A percentile compares a stretch with the other conserved stretches of the same genome.
phyloP scores from a whole-genome alignment of 2,797 vertebrate genomes.

The Myripristis jacobus region DNA sequence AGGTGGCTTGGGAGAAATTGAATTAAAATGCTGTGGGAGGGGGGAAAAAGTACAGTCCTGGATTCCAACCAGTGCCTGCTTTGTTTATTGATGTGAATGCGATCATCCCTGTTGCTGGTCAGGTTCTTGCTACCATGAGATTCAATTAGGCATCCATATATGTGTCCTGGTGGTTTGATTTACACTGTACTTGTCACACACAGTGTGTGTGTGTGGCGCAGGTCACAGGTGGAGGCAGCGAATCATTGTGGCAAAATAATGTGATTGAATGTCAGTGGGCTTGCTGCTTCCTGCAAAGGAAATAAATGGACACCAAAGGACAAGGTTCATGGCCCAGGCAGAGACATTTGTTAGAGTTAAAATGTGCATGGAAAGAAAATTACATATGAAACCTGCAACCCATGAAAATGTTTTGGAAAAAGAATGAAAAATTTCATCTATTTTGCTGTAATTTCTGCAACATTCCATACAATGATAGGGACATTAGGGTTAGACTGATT shows the following conservation, averaged over 20 bases:
- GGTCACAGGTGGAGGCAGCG: slow-evolving; percentile 78
- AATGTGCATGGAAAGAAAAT: slow-evolving; percentile 30
- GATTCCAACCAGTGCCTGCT: slow-evolving; percentile 25
- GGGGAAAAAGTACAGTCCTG: slow-evolving; percentile 20
- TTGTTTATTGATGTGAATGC: slow-evolving; percentile 48
- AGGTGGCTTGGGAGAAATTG: slow-evolving; percentile 47
- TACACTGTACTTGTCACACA: slow-evolving; percentile 63
- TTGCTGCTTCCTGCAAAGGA: slow-evolving; percentile 68
- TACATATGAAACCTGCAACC: slow-evolving; percentile 21
- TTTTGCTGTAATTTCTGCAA: not conserved
- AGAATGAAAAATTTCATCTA: not conserved
- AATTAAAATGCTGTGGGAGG: slow-evolving; percentile 60
- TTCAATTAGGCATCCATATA: slow-evolving; percentile 43
- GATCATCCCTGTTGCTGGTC: slow-evolving; percentile 25
- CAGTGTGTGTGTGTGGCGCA: slow-evolving; percentile 61
- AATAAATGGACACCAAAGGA: slow-evolving; percentile 70
- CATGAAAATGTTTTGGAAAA: slow-evolving; percentile 2
- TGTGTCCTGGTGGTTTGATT: slow-evolving; percentile 65
- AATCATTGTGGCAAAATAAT: slow-evolving; percentile 81
- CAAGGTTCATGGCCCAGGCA: slow-evolving; percentile 55
- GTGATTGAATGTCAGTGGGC: slow-evolving; percentile 79
- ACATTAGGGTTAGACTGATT: too few species aligned
- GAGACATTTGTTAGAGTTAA: slow-evolving; percentile 60
- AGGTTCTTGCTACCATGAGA: slow-evolving; percentile 35
- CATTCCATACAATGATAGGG: not conserved